These are phyloP conservation scores for Stercorarius parasiticus DNA, from an alignment of 2,113 vertebrate species.

Conservation along the genomic window DNA sequence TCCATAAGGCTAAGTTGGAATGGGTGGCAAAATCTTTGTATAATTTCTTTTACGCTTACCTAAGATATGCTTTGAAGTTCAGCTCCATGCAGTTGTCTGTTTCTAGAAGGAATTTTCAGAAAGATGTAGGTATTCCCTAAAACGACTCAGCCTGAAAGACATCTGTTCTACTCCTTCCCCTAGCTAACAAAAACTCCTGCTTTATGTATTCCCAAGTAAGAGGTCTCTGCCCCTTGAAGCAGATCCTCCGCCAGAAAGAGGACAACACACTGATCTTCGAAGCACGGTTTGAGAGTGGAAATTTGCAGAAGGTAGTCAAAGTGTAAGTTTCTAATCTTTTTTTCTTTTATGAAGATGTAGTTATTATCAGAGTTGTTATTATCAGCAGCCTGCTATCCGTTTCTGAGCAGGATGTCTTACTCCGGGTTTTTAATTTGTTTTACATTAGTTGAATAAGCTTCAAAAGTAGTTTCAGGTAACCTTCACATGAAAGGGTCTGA, in stretches of 20 bases:
- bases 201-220: constrained; percentile 74
- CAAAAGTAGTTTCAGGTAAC: not conserved
- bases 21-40: not conserved
- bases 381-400: not conserved
- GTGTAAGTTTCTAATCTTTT: constrained; percentile 70
- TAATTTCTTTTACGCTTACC: not conserved
- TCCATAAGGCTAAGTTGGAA: not conserved
- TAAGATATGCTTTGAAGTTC: not conserved
- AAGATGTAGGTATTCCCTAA: not conserved
- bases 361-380: not conserved
- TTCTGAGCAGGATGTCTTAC: not conserved
- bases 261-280: constrained; percentile 78
- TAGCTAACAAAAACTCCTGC: constrained; percentile 66
- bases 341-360: not conserved
- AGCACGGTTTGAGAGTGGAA: constrained; percentile 80
- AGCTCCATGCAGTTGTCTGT: not conserved
- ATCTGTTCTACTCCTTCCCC: constrained; percentile 15
- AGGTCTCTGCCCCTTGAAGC: constrained; percentile 54
- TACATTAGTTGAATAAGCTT: not conserved
- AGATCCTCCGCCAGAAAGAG: constrained; percentile 10
- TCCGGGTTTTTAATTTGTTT: not conserved
- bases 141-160: not conserved
- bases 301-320: constrained; percentile 79
- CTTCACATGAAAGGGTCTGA: not conserved
- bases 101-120: not conserved